phyloP scores from a whole-genome alignment of 2,797 vertebrate genomes.

The Melopsittacus undulatus region DNA sequence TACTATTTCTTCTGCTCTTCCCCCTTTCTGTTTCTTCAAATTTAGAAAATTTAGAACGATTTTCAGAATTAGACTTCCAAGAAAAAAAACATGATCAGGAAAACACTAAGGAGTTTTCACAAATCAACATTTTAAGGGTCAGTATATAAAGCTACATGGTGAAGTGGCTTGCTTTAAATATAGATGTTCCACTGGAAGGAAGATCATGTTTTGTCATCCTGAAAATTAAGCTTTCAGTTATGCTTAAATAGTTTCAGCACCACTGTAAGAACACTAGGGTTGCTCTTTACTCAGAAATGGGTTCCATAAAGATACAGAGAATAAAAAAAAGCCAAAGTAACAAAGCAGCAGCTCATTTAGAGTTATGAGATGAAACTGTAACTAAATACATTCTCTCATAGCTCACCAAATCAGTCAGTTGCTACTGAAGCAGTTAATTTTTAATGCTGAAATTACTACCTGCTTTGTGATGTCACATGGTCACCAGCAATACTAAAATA shows the following conservation, averaged over 20 bases:
- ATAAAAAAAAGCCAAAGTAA: not conserved
- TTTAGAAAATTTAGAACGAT: not conserved
- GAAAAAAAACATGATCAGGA: not conserved
- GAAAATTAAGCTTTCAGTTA: not conserved
- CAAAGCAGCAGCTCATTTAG: not conserved
- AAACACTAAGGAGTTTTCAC: not conserved
- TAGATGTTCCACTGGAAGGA: not conserved
- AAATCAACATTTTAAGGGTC: not conserved
- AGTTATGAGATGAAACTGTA: not conserved
- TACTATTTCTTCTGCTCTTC: not conserved
- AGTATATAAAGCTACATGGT: not conserved
- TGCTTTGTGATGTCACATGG: not conserved
- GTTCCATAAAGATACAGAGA: not conserved
- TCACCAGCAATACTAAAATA: conserved; percentile 40
- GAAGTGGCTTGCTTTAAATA: not conserved
- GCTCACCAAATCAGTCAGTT: not conserved
- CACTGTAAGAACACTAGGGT: not conserved
- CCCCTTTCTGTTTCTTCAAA: not conserved
- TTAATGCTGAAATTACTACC: conserved; percentile 48
- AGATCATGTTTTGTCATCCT: not conserved
- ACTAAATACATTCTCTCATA: not conserved
- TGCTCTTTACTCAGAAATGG: not conserved
- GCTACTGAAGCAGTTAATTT: not conserved
- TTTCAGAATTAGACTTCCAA: not conserved
- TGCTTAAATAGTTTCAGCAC: not conserved